Percentiles rank a stretch among this genome's conserved stretches.
Conservation (phyloP, 2,113 vertebrate genomes). For the Geococcyx californianus region DNA sequence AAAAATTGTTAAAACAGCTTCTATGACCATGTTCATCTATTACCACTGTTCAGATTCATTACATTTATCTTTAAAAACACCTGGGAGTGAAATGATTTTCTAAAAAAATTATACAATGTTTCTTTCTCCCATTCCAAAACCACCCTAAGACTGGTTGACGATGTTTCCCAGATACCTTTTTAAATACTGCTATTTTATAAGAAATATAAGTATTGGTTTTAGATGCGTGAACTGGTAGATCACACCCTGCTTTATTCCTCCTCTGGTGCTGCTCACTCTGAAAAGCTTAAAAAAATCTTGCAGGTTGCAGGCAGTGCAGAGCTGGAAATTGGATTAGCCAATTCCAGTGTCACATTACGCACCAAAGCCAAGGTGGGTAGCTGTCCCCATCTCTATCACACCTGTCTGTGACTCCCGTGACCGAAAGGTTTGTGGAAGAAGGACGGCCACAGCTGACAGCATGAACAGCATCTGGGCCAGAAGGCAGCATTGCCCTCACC, state of each 20-base stretch:
- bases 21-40: not conserved
- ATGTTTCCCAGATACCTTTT: not conserved
- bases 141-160: not conserved
- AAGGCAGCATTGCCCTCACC: not conserved
- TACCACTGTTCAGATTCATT: not conserved
- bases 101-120: not conserved
- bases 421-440: rapidly evolving
- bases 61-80: not conserved
- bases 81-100: not conserved
- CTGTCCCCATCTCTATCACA: not conserved
- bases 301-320: not conserved
- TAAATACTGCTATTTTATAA: not conserved
- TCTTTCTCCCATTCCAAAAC: not conserved
- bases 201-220: not conserved
- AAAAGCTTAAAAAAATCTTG: not conserved
- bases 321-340: not conserved
- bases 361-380: not conserved
- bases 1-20: not conserved
- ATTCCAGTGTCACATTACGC: not conserved
- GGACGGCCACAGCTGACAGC: not conserved
- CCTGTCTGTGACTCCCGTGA: not conserved
- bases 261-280: not conserved
- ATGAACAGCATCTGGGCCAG: not conserved
- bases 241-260: not conserved
- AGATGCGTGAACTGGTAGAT: not conserved